Evolutionary conservation across 2,888 invertebrate species (phyloP), one percentile per base, ranked within the genome.

Genomic region (Mystacides longicornis): DNA sequence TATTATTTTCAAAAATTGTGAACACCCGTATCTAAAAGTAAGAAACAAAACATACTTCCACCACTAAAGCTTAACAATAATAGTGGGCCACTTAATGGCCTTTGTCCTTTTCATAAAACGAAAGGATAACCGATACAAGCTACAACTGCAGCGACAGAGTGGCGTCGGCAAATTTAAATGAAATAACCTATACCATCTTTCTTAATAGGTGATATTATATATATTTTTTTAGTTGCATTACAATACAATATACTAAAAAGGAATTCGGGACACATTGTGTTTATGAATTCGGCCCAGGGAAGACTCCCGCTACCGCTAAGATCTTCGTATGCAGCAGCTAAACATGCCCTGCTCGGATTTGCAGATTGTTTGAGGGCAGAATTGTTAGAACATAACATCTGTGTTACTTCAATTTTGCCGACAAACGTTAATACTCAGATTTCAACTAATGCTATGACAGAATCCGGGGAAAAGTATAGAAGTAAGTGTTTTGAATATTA

Each of bases 331-430:
- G 82, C 87, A 52, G 94, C 96, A 19, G 91, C 95, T 0, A 97
- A 97, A 71, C 95, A 96, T 78, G 96, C 96, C 1, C 65, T 94
- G 54, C 93, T 97, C 76, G 96, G 95, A 14, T 96, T 95, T 75
- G 87, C 87, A 61, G 98, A 99, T 71, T 82, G 86, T 27, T 74
- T 97, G 45, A 78, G 97, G 64, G 87, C 94, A 21, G 99, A 99
- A 80, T 80, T 95, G 62, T 74, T 82, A 43, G 77, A 81, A 55
- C 77, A 85, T 63, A 87, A 89, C 57, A 77, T 98, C 43, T 77
- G 85, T 66, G 89, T 98, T 3, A 87, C 89, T n/a, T 83, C 91
- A n/a, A 78, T 95, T 16, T 92, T 87, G 70, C 95, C 97, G 33
- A 81, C 83, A 21, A 98, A 97, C 69, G 87, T 99, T 54, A 82